Conservation (phyloP, 2,797 vertebrate genomes). For the Odontamblyopus rebecca region DNA sequence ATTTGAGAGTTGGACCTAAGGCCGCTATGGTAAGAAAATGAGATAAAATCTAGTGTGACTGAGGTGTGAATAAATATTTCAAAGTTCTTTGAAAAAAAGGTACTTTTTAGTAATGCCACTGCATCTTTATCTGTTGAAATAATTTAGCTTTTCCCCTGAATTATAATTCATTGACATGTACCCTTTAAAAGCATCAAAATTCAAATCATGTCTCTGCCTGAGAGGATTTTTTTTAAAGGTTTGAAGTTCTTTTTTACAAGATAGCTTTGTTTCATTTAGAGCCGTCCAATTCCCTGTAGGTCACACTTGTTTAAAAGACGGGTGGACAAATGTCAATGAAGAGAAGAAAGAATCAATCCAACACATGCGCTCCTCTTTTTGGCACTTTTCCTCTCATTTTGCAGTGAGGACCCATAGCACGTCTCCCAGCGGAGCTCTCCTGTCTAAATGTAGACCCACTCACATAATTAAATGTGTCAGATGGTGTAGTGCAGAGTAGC, state of each 20-base stretch:
- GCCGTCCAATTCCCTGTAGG: slow-evolving; percentile 19
- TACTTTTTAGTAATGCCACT: background rate
- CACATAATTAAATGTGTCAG: slow-evolving; percentile 76
- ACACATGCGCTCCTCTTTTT: slow-evolving; percentile 42
- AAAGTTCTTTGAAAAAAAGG: background rate
- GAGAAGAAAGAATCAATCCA: slow-evolving; percentile 48
- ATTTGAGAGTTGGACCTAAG: background rate
- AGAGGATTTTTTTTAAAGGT: slow-evolving; percentile 1
- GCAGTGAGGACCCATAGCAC: slow-evolving; percentile 48
- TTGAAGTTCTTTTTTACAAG: slow-evolving; percentile 5
- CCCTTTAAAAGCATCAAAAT: slow-evolving; percentile 1
- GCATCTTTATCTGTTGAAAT: slow-evolving; percentile 1
- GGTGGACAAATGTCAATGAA: slow-evolving; percentile 42
- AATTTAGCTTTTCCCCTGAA: background rate
- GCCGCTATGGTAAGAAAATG: background rate
- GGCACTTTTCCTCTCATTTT: slow-evolving; percentile 52
- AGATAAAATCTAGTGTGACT: background rate
- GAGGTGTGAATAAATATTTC: background rate
- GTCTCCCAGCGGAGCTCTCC: slow-evolving; percentile 53
- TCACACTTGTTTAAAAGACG: slow-evolving; percentile 39
- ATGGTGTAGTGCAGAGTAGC: slow-evolving; percentile 51
- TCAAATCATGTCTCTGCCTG: background rate
- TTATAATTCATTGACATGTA: background rate
- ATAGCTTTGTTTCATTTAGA: slow-evolving; percentile 31
- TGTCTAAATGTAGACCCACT: slow-evolving; percentile 68